A percentile compares a stretch with the other conserved stretches of the same genome.
phyloP scores from a whole-genome alignment of 2,888 invertebrate species.

The Pantelozetes paolii region DNA sequence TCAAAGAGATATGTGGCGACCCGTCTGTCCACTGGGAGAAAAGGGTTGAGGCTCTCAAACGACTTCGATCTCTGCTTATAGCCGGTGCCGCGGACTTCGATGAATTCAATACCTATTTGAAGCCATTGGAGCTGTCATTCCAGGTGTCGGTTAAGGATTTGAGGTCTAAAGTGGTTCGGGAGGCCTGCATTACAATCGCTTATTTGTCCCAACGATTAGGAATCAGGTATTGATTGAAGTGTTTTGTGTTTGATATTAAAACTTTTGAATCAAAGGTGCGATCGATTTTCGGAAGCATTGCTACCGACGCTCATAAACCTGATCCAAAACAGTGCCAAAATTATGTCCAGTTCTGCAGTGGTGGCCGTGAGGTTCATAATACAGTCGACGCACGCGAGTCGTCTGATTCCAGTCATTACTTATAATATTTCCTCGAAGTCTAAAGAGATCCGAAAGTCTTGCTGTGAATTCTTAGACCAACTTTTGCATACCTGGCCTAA shows the following conservation, averaged over 20 bases:
- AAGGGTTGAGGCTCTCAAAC: slow-evolving; percentile 79
- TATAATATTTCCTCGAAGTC: slow-evolving; percentile 72
- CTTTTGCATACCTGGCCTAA: slow-evolving; percentile 84
- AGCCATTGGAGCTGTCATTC: slow-evolving; percentile 73
- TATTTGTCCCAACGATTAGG: slow-evolving; percentile 52
- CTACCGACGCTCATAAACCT: slow-evolving; percentile 68
- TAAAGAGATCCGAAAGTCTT: slow-evolving; percentile 75
- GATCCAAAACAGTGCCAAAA: slow-evolving; percentile 56
- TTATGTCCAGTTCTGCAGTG: slow-evolving; percentile 81
- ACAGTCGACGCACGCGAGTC: slow-evolving; percentile 68
- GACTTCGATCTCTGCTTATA: slow-evolving; percentile 73
- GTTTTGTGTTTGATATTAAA: background rate
- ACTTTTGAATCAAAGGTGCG: slow-evolving; percentile 34
- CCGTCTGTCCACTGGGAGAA: slow-evolving; percentile 88
- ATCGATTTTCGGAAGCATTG: slow-evolving; percentile 73
- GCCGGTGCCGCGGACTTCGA: slow-evolving; percentile 72
- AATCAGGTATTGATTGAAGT: slow-evolving; percentile 37
- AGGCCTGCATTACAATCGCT: slow-evolving; percentile 90
- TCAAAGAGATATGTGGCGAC: slow-evolving; percentile 71
- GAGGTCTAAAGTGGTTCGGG: slow-evolving; percentile 88
- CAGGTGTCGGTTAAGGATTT: slow-evolving; percentile 78
- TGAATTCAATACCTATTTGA: slow-evolving; percentile 69
- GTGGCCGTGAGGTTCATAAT: slow-evolving; percentile 84
- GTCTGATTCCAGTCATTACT: slow-evolving; percentile 73
- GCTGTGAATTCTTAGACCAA: slow-evolving; percentile 76